Evolutionary conservation across 1,140 invertebrate species (phyloP), one percentile per base, ranked within the genome.

Genomic region (Zaprionus nigranus): DNA sequence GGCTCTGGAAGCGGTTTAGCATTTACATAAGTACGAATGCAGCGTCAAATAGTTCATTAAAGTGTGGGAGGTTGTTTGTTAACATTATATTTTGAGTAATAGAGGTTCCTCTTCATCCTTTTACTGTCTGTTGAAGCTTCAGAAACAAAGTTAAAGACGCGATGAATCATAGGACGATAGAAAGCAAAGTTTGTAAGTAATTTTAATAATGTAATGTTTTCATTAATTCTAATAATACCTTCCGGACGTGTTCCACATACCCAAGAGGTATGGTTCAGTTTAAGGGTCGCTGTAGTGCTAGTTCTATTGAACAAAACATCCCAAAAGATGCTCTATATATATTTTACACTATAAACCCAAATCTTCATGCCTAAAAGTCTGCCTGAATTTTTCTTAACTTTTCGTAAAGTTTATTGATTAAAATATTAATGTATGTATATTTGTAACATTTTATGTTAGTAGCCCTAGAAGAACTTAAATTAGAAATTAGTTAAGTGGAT

Each of bases 331-430:
- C 3, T 11, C 2, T 12, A 24, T 0, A 11, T 0, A 11, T 12
- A 22, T n/a, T 20, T 49, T 20, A 9, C 20, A 17, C 12, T 12
- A 9, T 3, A 49, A 22, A 11, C 1, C 22, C 13, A 2, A 17
- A 5, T 9, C 5, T 5, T 3, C 2, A 28, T 6, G 20, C 53
- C 53, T 7, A 56, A 28, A 56, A 56, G 24, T 56, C 22, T 56
- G 53, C 53, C 26, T 7, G 15, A 6, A n/a, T 28, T 56, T 22
- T 6, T 30, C 6, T 26, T 56, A 56, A 56, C 53, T 56, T 56
- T 56, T 56, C 22, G 26, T 28, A 56, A 56, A 56, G 53, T 56
- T 56, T 56, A 38, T 59, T 49, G 28, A 36, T 51, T 56, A 72
- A 24, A 17, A 46, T 28, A 54, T 24, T 43, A n/a, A 46, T 46